Evolutionary conservation across 2,888 invertebrate species (phyloP).

Genomic region (Heliothis peltigera): DNA sequence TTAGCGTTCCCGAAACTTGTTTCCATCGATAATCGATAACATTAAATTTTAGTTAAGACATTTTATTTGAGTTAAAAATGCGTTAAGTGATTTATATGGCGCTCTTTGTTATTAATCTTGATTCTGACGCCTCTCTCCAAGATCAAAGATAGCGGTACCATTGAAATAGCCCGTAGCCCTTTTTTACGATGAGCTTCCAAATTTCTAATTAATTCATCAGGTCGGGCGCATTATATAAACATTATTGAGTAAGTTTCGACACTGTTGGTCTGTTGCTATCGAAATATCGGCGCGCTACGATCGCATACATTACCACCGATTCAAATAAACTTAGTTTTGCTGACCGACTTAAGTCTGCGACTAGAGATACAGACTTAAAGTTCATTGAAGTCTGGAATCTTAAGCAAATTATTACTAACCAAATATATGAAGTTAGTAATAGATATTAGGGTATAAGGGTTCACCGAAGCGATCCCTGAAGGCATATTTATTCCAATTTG

Average conservation of each 20-base stretch:
- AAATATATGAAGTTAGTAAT: background rate
- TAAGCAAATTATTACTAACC: background rate
- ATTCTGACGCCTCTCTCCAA: conserved; percentile 55
- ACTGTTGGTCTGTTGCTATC: conserved; percentile 2
- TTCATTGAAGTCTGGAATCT: background rate
- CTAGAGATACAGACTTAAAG: too few species aligned
- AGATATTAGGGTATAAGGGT: too few species aligned
- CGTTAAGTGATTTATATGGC: conserved; percentile 69
- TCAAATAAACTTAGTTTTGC: too few species aligned
- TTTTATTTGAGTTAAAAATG: conserved; percentile 70
- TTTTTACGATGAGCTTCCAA: conserved; percentile 68
- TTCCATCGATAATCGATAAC: conserved; percentile 49
- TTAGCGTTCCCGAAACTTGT: conserved; percentile 32
- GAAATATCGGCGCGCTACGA: background rate
- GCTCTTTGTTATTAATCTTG: conserved; percentile 56
- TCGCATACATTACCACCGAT: too few species aligned
- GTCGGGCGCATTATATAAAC: conserved; percentile 69
- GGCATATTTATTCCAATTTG: conserved; percentile 19
- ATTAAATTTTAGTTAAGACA: conserved; percentile 66
- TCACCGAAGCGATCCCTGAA: background rate
- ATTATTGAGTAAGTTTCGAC: conserved; percentile 61
- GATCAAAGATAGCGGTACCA: conserved; percentile 65
- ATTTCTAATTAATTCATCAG: conserved; percentile 75
- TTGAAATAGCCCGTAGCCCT: conserved; percentile 53
- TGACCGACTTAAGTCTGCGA: too few species aligned